Evolutionary conservation across 2,113 vertebrate species (phyloP).

Genomic region (Gavia stellata): DNA sequence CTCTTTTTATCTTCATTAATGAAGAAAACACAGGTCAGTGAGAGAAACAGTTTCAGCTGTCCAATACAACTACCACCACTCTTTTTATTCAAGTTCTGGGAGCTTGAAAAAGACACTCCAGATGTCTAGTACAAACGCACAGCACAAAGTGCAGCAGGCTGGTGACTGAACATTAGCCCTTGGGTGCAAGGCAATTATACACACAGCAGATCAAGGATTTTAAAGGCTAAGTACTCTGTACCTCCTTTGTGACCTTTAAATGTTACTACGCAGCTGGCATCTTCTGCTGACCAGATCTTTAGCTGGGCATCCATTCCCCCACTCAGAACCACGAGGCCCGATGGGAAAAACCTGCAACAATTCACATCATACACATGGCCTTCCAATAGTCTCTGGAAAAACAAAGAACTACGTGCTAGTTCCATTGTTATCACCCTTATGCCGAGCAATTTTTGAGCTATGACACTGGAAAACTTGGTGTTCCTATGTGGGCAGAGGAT

Average conservation of each 20-base stretch:
- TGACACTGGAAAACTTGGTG: background rate
- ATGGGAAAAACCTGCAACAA: slow-evolving; percentile 82
- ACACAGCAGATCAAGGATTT: background rate
- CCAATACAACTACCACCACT: background rate
- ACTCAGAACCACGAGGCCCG: slow-evolving; percentile 79
- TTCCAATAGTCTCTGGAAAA: slow-evolving; percentile 78
- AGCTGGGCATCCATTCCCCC: slow-evolving; percentile 81
- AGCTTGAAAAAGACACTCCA: background rate
- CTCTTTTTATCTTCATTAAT: background rate
- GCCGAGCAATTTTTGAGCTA: background rate
- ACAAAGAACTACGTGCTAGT: slow-evolving; percentile 66
- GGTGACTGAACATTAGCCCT: background rate
- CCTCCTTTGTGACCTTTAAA: slow-evolving; percentile 81
- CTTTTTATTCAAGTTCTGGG: background rate
- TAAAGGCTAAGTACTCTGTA: background rate
- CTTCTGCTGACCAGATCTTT: slow-evolving; percentile 80
- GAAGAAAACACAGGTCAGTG: background rate
- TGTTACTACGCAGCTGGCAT: slow-evolving; percentile 75
- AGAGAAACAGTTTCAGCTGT: background rate
- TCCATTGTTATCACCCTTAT: background rate
- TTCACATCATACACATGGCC: slow-evolving; percentile 82
- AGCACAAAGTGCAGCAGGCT: background rate
- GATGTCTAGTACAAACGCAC: background rate
- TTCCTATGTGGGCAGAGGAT: background rate
- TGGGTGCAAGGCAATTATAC: background rate